These are phyloP conservation scores for Acleris laterana DNA, from an alignment of 2,888 invertebrate species.

Conservation along the genomic window DNA sequence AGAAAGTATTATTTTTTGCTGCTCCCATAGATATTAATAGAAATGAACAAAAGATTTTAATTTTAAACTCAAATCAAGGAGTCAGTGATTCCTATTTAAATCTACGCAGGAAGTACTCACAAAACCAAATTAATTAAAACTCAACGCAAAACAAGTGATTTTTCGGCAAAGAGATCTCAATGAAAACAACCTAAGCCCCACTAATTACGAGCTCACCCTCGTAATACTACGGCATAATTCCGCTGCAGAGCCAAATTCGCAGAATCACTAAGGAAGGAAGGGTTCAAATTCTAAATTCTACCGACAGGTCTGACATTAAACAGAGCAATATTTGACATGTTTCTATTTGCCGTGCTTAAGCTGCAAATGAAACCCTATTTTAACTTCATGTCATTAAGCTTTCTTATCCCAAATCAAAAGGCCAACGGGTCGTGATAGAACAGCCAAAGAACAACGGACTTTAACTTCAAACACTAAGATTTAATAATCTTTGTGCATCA, in stretches of 20 bases:
- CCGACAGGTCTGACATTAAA: conserved; percentile 57
- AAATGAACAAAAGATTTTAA: too few relatives aligned
- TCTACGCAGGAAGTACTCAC: too few relatives aligned
- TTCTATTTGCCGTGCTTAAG: conserved; percentile 51
- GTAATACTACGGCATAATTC: conserved; percentile 30
- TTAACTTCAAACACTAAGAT: conserved; percentile 52
- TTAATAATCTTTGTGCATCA: conserved; percentile 50
- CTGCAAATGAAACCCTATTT: conserved; percentile 49
- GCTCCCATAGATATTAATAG: too few relatives aligned
- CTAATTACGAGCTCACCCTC: conserved; percentile 35
- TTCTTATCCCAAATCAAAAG: conserved; percentile 46
- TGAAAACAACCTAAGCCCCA: conserved; percentile 24
- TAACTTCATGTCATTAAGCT: conserved; percentile 47
- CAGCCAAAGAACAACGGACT: conserved; percentile 52
- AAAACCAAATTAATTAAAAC: conserved; percentile 19
- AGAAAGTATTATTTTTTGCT: too few relatives aligned
- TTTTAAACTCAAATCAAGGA: too few relatives aligned
- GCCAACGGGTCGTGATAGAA: conserved; percentile 38
- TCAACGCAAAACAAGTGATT: conserved; percentile 10
- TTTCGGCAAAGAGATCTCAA: conserved; percentile 20
- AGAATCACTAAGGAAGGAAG: conserved; percentile 51
- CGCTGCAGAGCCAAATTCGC: conserved; percentile 36
- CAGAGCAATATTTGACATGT: conserved; percentile 58
- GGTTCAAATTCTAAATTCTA: conserved; percentile 58
- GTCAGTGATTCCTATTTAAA: too few relatives aligned